Base-by-base conservation (phyloP, 2,888 invertebrate genomes). In the Sipha maydis region DNA sequence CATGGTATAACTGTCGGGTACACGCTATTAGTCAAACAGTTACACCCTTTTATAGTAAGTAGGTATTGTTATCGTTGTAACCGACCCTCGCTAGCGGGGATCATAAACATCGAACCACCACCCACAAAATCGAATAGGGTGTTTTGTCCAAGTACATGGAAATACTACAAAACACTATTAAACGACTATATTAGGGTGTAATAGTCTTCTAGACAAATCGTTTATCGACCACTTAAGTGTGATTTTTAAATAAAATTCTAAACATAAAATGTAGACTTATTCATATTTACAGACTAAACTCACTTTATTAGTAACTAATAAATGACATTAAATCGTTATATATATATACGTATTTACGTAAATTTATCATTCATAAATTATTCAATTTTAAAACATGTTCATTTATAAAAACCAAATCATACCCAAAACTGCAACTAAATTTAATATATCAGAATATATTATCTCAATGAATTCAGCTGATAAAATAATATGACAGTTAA, bases 1-100 rank as follows among this genome's bases (percentile, higher is more conserved):
- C 79, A 61, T 56, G 79, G 78, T 79, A 86, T 79, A 73, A 86
- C 86, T 86, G 86, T 86, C 86, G 86, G 71, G 86, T 79, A 86
- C 79, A 86, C 28, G 71, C 79, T 86, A 86, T 86, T 86, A 86
- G 86, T 86, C 86, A 86, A 86, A 86, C 86, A 79, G 86, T 86
- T 86, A 86, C 86, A 86, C 86, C 86, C 86, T 86, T 86, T 86
- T 86, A 86, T 56, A 86, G 86, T 79, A 79, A 86, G 86, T 86
- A 79, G 79, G 86, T 71, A 86, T 79, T 86, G 86, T 86, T 78
- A 73, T 79, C 77, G 84, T 84, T 28, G 69, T 54, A n/a, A 21
- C 28, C 85, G 28, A 67, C 85, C 85, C 85, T 77, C 75, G 21
- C 56, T 21, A 85, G n/a, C 28, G 8, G 28, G 34, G 79, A 78